These are phyloP conservation scores for Orussus abietinus DNA, from an alignment of 1,140 invertebrate species.

Conservation along the genomic window DNA sequence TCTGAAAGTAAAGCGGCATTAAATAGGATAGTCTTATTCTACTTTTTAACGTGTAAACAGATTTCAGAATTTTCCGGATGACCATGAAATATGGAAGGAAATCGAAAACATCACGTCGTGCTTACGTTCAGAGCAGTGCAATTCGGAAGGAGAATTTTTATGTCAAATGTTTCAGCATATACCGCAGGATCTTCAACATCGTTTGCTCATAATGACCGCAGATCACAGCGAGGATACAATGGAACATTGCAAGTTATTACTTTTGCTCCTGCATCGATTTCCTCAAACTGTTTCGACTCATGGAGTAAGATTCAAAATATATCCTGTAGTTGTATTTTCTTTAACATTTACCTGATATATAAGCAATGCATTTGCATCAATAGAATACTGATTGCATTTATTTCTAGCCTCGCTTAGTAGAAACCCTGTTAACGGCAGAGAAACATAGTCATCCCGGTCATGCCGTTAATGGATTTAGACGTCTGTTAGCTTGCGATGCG, in stretches of 20 bases:
- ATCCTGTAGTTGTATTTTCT: slow-evolving; percentile 4
- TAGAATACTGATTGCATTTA: slow-evolving; percentile 17
- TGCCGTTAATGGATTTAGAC: slow-evolving; percentile 70
- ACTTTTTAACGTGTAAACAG: slow-evolving; percentile 34
- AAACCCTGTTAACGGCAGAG: slow-evolving; percentile 72
- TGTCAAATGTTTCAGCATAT: slow-evolving; percentile 67
- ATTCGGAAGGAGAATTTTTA: slow-evolving; percentile 55
- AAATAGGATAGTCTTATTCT: not conserved
- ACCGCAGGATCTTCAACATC: slow-evolving; percentile 69
- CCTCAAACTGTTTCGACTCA: slow-evolving; percentile 73
- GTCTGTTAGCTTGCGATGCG: slow-evolving; percentile 70
- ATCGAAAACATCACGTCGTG: slow-evolving; percentile 74
- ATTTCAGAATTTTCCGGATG: slow-evolving; percentile 61
- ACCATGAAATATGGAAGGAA: slow-evolving; percentile 70
- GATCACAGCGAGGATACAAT: slow-evolving; percentile 83
- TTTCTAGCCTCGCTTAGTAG: slow-evolving; percentile 63
- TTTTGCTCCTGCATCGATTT: slow-evolving; percentile 76
- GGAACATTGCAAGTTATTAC: slow-evolving; percentile 77
- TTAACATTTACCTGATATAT: slow-evolving; percentile 5
- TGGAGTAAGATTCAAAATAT: slow-evolving; percentile 63
- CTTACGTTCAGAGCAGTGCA: slow-evolving; percentile 59
- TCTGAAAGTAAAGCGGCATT: too few species aligned
- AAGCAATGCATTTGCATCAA: too few species aligned
- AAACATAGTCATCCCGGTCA: slow-evolving; percentile 63
- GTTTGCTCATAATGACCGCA: slow-evolving; percentile 73